A percentile compares a stretch with the other conserved stretches of the same genome.
Conservation (phyloP, 2,797 vertebrate species). For the Enteromius fasciolatus region DNA sequence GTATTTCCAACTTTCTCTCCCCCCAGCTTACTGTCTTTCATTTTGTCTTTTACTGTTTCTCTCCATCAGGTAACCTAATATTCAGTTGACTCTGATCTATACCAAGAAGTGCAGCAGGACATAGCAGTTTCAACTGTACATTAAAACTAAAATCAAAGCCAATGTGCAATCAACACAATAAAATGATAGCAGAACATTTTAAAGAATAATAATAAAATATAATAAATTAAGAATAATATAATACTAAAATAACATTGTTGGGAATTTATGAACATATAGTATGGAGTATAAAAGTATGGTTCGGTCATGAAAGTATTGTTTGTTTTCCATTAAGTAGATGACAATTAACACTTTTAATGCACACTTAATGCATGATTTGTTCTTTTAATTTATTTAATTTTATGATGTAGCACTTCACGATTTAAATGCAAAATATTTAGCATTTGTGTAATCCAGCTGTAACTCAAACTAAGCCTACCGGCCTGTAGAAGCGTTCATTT, state of each 20-base stretch:
- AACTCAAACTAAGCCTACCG: neutral
- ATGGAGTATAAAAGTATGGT: neutral
- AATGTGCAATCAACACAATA: neutral
- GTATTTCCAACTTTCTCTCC: constrained; percentile 39
- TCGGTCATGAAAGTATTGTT: neutral
- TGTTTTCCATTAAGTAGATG: neutral
- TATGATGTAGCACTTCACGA: no score
- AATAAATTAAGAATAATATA: no score
- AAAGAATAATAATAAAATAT: neutral
- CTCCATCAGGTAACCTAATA: constrained; percentile 49
- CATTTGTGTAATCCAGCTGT: neutral
- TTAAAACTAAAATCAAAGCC: neutral
- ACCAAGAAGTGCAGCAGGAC: neutral
- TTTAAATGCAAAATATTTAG: neutral
- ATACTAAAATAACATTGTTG: neutral
- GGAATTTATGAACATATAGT: neutral
- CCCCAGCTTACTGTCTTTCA: constrained; percentile 30
- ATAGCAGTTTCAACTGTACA: neutral
- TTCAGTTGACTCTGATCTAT: constrained; percentile 38
- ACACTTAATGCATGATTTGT: neutral
- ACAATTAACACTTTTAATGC: neutral
- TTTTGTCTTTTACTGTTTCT: constrained; percentile 21
- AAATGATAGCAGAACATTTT: neutral
- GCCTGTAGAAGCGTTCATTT: neutral
- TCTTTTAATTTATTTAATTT: neutral